Evolutionary conservation across 2,888 invertebrate genomes (phyloP).

Genomic region (Apamea monoglypha): DNA sequence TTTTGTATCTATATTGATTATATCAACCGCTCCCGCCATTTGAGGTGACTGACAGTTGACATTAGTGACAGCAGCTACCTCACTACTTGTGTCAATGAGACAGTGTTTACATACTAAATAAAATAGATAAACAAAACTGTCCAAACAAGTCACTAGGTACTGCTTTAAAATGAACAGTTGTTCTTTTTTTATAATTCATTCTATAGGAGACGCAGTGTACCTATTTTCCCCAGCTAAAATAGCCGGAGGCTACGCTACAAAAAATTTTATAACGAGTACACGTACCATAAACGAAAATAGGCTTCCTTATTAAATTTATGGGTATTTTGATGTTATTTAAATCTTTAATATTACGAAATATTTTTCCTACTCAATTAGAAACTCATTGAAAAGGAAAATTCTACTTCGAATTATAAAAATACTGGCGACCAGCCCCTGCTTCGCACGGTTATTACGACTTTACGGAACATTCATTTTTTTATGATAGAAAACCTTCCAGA

Average conservation of each 20-base stretch:
- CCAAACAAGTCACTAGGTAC: too few relatives aligned
- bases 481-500: too few relatives aligned
- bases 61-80: too few relatives aligned
- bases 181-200: background rate
- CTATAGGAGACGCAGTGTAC: background rate
- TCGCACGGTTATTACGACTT: background rate
- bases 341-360: background rate
- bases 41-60: too few relatives aligned
- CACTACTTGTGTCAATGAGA: too few relatives aligned
- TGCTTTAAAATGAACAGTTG: background rate
- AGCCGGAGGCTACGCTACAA: constrained; percentile 4
- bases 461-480: background rate
- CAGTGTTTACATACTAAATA: background rate
- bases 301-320: constrained; percentile 14
- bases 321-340: background rate
- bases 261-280: constrained; percentile 38
- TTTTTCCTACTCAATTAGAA: background rate
- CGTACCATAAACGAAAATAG: constrained; percentile 1
- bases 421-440: background rate
- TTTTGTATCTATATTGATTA: too few relatives aligned
- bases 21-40: too few relatives aligned
- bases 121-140: background rate
- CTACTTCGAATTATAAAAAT: background rate
- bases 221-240: background rate
- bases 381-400: background rate